Percentiles rank a stretch among this genome's conserved stretches.
phyloP scores from a whole-genome alignment of 2,888 invertebrate genomes.

The Lithophane semibrunnea region DNA sequence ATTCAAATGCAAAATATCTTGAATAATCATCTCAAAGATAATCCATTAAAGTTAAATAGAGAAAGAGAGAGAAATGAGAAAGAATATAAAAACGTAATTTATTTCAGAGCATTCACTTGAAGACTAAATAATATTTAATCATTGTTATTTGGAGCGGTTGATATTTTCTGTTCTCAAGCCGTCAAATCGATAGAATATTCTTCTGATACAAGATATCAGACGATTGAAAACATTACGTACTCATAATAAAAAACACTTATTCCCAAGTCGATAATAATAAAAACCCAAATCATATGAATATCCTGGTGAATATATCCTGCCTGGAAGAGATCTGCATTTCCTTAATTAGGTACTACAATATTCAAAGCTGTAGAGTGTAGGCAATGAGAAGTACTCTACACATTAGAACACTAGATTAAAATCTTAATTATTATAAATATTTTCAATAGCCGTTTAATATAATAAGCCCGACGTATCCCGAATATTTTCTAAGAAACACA shows the following conservation, averaged over 20 bases:
- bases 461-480: slow-evolving; percentile 30
- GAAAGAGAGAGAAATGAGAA: not conserved
- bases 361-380: not conserved
- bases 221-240: not conserved
- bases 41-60: not conserved
- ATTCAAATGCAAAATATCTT: not conserved
- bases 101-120: not conserved
- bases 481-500: slow-evolving; percentile 63
- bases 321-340: not conserved
- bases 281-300: not conserved
- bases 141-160: not conserved
- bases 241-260: not conserved
- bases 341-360: not conserved
- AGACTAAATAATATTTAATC: not conserved
- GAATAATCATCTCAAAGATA: not conserved
- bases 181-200: not conserved
- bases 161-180: slow-evolving; percentile 1
- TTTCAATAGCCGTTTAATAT: slow-evolving; percentile 19
- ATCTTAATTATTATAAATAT: slow-evolving; percentile 18
- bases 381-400: not conserved
- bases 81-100: not conserved
- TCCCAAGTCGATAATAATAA: not conserved
- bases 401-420: slow-evolving; percentile 1
- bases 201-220: not conserved
- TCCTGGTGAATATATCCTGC: not conserved